phyloP scores from a whole-genome alignment of 30 jellyfish, hydroid and myxozoan species.

The Hydra vulgaris region DNA sequence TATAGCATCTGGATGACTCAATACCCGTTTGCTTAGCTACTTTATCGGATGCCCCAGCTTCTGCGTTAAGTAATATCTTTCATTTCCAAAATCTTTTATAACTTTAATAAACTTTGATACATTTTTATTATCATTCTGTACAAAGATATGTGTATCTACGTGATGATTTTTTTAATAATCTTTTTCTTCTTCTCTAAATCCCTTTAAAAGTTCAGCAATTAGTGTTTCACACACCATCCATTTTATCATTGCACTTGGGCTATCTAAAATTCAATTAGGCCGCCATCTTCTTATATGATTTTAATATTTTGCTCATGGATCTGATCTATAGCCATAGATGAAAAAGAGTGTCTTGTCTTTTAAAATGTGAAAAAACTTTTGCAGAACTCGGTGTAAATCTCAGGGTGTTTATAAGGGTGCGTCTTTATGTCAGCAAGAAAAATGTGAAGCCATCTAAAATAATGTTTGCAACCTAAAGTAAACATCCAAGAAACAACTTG shows the following conservation, averaged over 20 bases:
- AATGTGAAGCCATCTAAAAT: constrained; percentile 3
- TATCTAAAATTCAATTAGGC: not conserved
- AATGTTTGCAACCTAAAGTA: constrained; percentile 7
- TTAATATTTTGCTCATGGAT: not conserved
- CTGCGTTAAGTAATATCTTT: too few relatives aligned
- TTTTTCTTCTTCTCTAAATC: constrained; percentile 2
- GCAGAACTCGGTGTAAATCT: not conserved
- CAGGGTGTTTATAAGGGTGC: constrained; percentile 5
- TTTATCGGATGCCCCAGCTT: too few relatives aligned
- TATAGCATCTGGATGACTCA: too few relatives aligned
- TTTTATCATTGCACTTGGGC: constrained; percentile 2
- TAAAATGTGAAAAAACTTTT: too few relatives aligned
- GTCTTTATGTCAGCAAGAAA: constrained; percentile 5
- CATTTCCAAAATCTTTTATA: not conserved
- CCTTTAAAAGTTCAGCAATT: not conserved
- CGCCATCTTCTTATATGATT: constrained; percentile 4
- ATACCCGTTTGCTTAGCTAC: too few relatives aligned
- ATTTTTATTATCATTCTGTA: not conserved
- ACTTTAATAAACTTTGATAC: constrained; percentile 3
- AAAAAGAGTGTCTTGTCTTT: constrained; percentile 5
- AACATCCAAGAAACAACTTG: constrained; percentile 5
- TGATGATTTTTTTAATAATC: not conserved
- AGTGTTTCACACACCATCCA: constrained; percentile 3
- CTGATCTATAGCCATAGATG: not conserved
- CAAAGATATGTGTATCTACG: not conserved